Base-by-base conservation (phyloP, 92 coral and sea anemone genomes). In the Heteractis magnifica region DNA sequence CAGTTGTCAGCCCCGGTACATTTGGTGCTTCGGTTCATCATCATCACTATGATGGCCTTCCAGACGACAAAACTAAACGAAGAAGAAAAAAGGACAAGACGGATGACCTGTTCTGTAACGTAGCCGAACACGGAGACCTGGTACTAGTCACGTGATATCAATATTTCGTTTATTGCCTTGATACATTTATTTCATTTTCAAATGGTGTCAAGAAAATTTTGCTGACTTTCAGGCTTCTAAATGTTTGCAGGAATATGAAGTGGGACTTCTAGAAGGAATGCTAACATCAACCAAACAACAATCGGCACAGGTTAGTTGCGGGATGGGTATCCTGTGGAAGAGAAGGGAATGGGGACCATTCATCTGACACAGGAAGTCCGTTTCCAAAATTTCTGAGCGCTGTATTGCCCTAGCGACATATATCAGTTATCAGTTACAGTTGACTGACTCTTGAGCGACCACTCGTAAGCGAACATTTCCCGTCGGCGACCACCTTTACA, bases 111-210 rank as follows among this genome's bases (percentile, higher is more conserved):
- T 94, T 78, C 74, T 96, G 99, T 72, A 96, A 96, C 72, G 87
- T 96, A 41, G 88, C 99, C 52, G 90, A 85, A 77, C 99, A 96
- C 82, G 97, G 90, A 44, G 94, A 92, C 13, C 82, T 96, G 94
- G 99, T 96, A 78, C 86, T 52, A 18, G 49, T 51, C 53, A 52
- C 50, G 81, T 21, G 81, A 56, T 49, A 4, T 14, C 0, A 8
- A 8, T 8, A 75, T 44, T 10, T 7, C 44, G 10, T 20, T 14
- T 2, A 51, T 14, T 75, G 8, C 10, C 0, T 8, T 21, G 19
- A 3, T 21, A 5, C 4, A 75, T 34, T 34, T 34, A 34, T 0
- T 34, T 34, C 2, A 34, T 34, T 34, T 34, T 34, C 3, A 34
- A 34, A 34, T 34, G 44, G 3, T 34, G 2, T 34, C 44, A 34